Percentiles rank a stretch among this genome's conserved stretches.
Conservation (phyloP, 2,888 invertebrate genomes). For the Apamea sordens region DNA sequence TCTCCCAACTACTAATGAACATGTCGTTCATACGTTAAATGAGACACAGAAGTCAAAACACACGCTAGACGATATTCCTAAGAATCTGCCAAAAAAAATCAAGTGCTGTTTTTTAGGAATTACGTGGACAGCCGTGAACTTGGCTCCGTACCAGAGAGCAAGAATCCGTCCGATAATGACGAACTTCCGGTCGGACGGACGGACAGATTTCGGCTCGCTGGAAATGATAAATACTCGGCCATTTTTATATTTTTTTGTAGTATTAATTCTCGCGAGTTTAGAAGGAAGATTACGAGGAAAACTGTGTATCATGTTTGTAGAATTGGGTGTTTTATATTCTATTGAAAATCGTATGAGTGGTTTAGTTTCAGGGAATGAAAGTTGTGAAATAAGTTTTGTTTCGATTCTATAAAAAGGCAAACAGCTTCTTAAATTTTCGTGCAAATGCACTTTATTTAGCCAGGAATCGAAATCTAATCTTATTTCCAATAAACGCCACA, state of each 20-base stretch:
- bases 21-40: background rate
- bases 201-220: conserved; percentile 62
- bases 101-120: conserved; percentile 50
- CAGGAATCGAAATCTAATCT: background rate
- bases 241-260: conserved; percentile 62
- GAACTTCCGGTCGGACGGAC: conserved; percentile 79
- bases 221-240: conserved; percentile 72
- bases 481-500: background rate
- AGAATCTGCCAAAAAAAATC: conserved; percentile 45
- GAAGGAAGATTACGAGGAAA: conserved; percentile 51
- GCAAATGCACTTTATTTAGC: background rate
- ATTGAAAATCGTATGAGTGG: conserved; percentile 9
- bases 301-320: conserved; percentile 38
- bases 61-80: conserved; percentile 53
- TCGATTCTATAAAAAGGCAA: background rate
- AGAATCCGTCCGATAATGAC: conserved; percentile 83
- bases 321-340: conserved; percentile 23
- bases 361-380: background rate
- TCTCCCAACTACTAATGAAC: conserved; percentile 5
- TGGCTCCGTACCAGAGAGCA: conserved; percentile 79
- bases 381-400: background rate
- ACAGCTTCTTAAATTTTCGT: background rate
- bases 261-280: conserved; percentile 38
- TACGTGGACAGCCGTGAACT: conserved; percentile 75
- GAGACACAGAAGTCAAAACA: conserved; percentile 15